Evolutionary conservation across 2,113 vertebrate species (phyloP).

Genomic region (Larimichthys crocea): DNA sequence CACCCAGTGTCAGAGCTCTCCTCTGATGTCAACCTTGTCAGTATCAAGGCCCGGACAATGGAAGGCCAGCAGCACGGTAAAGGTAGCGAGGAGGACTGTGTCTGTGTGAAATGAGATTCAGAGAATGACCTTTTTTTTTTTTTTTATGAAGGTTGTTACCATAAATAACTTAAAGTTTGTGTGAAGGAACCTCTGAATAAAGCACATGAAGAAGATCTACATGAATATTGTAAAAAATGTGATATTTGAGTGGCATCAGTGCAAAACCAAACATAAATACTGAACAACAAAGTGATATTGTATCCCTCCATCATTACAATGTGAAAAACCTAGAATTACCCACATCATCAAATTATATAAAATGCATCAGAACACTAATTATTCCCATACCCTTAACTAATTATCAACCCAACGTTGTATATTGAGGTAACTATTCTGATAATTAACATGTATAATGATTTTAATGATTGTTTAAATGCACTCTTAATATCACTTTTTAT

Average conservation of each 20-base stretch:
- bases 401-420: not conserved
- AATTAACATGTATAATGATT: not conserved
- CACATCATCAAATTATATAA: not conserved
- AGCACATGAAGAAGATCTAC: not conserved
- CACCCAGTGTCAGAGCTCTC: slow-evolving; percentile 86
- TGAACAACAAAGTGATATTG: not conserved
- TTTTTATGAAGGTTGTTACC: slow-evolving; percentile 62
- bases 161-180: slow-evolving; percentile 66
- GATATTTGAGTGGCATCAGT: not conserved
- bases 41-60: slow-evolving; percentile 85
- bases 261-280: not conserved
- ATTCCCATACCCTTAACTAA: not conserved
- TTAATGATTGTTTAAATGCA: not conserved
- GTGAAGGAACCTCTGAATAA: slow-evolving; percentile 29
- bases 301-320: not conserved
- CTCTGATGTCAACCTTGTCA: slow-evolving; percentile 88
- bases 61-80: slow-evolving; percentile 66
- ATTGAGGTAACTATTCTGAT: not conserved
- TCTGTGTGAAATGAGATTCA: slow-evolving; percentile 62
- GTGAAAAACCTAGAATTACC: not conserved
- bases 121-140: slow-evolving; percentile 46
- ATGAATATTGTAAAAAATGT: not conserved
- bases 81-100: slow-evolving; percentile 59
- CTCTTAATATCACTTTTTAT: slow-evolving; percentile 11
- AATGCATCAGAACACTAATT: not conserved